Evolutionary conservation across 2,888 invertebrate genomes (phyloP), one percentile per base, ranked within the genome.

Genomic region (Amphiduros pacificus): DNA sequence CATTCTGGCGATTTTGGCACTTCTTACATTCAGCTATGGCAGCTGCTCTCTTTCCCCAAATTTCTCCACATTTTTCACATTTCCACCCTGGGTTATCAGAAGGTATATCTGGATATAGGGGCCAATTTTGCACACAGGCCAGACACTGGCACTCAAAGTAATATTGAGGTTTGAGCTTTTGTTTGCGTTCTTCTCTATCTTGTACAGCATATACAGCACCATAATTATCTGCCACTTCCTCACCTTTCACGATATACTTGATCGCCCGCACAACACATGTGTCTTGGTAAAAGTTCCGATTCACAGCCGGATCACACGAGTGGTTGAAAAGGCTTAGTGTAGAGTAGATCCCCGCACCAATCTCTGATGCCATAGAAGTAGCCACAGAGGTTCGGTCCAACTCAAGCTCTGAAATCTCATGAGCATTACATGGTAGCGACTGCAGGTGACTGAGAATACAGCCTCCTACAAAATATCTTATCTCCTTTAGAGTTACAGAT

Each of bases 291-390:
- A 91, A 93, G 73, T 90, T 91, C 75, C 68, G 89, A 56, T 89
- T 88, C 63, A 94, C 90, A 73, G 90, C 90, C 4, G 93, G 90
- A 68, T 90, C 89, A 79, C 96, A 96, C 0, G 93, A 91, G 83
- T 97, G 96, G 82, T 96, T 97, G 88, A 94, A 91, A 84, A 94
- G 88, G 73, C 93, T 92, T 0, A 92, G 89, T 1, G 91, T 89
- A 0, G 94, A 91, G 78, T 91, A 93, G 75, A 94, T 91, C 0
- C 90, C 93, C 1, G 92, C 90, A 0, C 91, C 93, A 56, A 87
- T 81, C 71, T 86, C 85, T 22, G 79, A 77, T 66, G 86, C 85
- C 49, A 71, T 60, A 2, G 79, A 78, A 54, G 69, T 70, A 0
- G 76, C 68, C 9, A 78, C 67, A 32, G 75, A 77, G n/a, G 71